Conservation (phyloP, 2,797 vertebrate species). For the Salmo trutta region DNA sequence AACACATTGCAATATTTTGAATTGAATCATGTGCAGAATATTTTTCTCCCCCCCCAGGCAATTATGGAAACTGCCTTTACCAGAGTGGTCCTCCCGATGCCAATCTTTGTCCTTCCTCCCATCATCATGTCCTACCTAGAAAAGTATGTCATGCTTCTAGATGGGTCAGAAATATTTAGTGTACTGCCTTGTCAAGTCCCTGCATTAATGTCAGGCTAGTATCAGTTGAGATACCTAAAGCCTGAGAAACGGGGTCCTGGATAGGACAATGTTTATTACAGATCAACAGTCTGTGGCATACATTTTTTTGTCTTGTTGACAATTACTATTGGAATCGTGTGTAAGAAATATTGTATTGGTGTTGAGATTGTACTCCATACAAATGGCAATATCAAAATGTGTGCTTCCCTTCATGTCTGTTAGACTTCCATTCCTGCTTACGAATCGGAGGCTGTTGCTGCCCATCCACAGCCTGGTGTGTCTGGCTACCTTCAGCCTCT, state of each 20-base stretch:
- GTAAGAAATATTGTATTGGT: not conserved
- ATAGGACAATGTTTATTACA: not conserved
- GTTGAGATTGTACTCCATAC: too few relatives aligned
- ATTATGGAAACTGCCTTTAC: conserved; percentile 94
- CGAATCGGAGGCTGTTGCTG: conserved; percentile 85
- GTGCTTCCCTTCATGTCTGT: conserved; percentile 51
- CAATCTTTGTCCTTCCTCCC: conserved; percentile 95
- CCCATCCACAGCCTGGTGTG: conserved; percentile 95
- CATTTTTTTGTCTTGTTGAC: not conserved
- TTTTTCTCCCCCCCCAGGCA: conserved; percentile 76
- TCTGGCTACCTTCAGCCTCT: conserved; percentile 92
- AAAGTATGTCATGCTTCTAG: conserved; percentile 58
- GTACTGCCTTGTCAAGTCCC: not conserved
- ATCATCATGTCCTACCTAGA: conserved; percentile 83
- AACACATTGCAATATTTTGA: conserved; percentile 39
- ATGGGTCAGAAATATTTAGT: not conserved
- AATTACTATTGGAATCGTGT: not conserved
- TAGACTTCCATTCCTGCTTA: conserved; percentile 86
- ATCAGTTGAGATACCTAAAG: not conserved
- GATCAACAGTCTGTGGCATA: not conserved
- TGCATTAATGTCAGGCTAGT: not conserved
- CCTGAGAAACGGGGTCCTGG: not conserved
- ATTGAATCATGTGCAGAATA: conserved; percentile 56
- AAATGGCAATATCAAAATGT: conserved; percentile 68
- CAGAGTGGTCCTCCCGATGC: conserved; percentile 93